Evolutionary conservation across 2,797 vertebrate species (phyloP).

Genomic region (Tauraco hartlaubi): DNA sequence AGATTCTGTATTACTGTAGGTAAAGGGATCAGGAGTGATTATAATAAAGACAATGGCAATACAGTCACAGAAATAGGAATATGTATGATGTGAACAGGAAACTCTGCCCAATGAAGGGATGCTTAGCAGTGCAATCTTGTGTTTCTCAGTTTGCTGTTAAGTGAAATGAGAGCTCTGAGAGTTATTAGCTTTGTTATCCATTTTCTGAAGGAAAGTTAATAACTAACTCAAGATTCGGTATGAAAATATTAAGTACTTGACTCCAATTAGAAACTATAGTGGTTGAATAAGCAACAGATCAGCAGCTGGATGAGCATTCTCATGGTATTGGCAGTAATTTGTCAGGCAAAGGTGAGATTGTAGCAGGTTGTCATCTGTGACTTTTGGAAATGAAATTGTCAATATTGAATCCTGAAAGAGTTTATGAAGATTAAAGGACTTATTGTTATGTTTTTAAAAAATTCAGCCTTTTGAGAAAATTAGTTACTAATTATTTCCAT

Average conservation of each 20-base stretch:
- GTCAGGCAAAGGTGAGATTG: not conserved
- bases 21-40: not conserved
- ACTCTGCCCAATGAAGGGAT: not conserved
- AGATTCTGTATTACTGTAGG: not conserved
- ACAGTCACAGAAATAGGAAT: not conserved
- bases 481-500: constrained; percentile 61
- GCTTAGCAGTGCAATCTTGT: not conserved
- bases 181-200: not conserved
- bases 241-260: constrained; percentile 13
- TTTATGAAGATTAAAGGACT: constrained; percentile 17
- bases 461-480: constrained; percentile 36
- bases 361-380: not conserved
- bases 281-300: not conserved
- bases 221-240: not conserved
- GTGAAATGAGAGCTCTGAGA: not conserved
- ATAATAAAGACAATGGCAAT: not conserved
- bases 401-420: not conserved
- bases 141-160: not conserved
- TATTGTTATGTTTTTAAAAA: constrained; percentile 24
- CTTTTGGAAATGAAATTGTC: constrained; percentile 1
- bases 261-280: constrained; percentile 4
- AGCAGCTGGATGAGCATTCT: not conserved
- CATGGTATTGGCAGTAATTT: not conserved
- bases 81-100: not conserved
- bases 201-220: not conserved